Conservation (phyloP, 2,888 invertebrate species). For the Cenopis cana region DNA sequence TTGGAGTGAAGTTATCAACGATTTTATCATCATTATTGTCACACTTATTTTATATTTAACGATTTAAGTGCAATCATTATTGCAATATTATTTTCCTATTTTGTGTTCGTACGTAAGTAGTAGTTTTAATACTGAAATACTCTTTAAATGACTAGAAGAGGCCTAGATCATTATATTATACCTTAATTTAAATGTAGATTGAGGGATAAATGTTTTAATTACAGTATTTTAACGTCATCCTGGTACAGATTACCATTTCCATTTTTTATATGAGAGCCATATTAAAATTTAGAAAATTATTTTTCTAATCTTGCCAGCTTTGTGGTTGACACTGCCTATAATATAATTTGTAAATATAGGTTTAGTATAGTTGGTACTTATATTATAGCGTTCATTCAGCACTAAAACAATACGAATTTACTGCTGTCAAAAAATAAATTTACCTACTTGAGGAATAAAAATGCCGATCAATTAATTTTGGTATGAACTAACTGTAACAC, state of each 20-base stretch:
- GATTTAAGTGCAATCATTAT: constrained; percentile 60
- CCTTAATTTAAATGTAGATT: constrained; percentile 44
- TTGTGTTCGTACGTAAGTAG: constrained; percentile 62
- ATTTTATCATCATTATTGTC: constrained; percentile 41
- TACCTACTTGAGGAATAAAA: background rate
- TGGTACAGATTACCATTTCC: constrained; percentile 66
- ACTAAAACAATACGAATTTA: constrained; percentile 33
- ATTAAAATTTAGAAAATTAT: constrained; percentile 80
- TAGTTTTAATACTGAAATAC: constrained; percentile 57
- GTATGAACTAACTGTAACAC: too few relatives aligned
- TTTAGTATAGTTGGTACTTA: constrained; percentile 52
- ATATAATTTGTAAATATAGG: constrained; percentile 78
- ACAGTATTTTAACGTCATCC: constrained; percentile 52
- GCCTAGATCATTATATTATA: constrained; percentile 40
- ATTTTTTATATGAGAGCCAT: constrained; percentile 77
- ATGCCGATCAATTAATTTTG: too few relatives aligned
- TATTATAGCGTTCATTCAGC: constrained; percentile 37
- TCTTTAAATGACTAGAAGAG: constrained; percentile 50
- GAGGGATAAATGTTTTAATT: constrained; percentile 53
- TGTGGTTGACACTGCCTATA: constrained; percentile 80
- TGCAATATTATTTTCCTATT: constrained; percentile 70
- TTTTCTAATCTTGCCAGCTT: constrained; percentile 84
- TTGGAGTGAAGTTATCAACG: constrained; percentile 58
- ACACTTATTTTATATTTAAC: constrained; percentile 37
- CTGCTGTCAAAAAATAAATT: too few relatives aligned